phyloP scores from a whole-genome alignment of 1,140 invertebrate genomes.

The Macrobrachium rosenbergii region DNA sequence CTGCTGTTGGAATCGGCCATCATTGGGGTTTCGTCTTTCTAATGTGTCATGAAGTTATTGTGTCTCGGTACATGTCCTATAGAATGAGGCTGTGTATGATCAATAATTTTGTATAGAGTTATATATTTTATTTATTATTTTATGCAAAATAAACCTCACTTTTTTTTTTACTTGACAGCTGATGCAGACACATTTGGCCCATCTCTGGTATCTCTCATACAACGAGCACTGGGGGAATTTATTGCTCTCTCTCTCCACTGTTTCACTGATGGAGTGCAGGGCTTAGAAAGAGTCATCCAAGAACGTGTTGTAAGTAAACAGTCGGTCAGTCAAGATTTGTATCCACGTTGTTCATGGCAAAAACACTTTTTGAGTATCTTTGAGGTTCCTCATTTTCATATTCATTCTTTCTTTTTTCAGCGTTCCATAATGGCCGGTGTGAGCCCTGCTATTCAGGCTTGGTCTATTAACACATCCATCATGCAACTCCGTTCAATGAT shows the following conservation, averaged over 20 bases:
- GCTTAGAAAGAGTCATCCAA: conserved; percentile 69
- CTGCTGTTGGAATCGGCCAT: too few species aligned
- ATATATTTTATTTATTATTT: too few species aligned
- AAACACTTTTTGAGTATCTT: not conserved
- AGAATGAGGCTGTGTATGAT: too few species aligned
- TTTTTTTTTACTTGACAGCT: conserved; percentile 39
- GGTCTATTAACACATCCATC: conserved; percentile 68
- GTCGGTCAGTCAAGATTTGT: not conserved
- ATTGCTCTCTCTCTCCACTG: conserved; percentile 69
- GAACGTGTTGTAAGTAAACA: conserved; percentile 69
- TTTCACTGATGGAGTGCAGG: conserved; percentile 69
- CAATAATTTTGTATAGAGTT: too few species aligned
- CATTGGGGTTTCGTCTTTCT: too few species aligned
- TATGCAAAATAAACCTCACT: too few species aligned
- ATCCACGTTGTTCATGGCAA: not conserved
- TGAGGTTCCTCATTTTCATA: not conserved
- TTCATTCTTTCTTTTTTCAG: conserved; percentile 57
- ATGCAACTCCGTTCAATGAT: conserved; percentile 68
- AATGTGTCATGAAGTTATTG: too few species aligned
- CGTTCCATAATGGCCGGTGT: conserved; percentile 67
- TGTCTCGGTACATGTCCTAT: too few species aligned
- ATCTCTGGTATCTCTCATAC: conserved; percentile 51
- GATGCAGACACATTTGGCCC: conserved; percentile 53
- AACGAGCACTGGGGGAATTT: conserved; percentile 67
- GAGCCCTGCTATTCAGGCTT: conserved; percentile 69